These are phyloP conservation scores for Napeogenes sylphis DNA, from an alignment of 2,888 invertebrate genomes.

Conservation along the genomic window DNA sequence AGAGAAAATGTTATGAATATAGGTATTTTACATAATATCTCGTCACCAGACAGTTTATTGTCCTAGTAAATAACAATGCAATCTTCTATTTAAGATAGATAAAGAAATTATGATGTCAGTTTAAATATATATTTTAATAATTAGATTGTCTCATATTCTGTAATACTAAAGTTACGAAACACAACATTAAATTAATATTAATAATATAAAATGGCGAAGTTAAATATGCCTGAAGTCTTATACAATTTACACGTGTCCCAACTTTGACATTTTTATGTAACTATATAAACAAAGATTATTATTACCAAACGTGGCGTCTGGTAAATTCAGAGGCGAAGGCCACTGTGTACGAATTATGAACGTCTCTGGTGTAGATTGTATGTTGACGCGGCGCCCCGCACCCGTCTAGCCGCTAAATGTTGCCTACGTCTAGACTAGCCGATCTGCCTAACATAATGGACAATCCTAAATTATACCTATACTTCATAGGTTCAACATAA, in stretches of 20 bases:
- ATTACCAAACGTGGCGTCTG: conserved; percentile 33
- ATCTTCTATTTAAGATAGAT: too few species aligned
- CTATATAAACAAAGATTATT: conserved; percentile 19
- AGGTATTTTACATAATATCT: too few species aligned
- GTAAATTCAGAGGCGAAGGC: conserved; percentile 27
- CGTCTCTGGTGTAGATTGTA: conserved; percentile 13
- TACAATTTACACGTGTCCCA: background rate
- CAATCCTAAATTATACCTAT: conserved; percentile 50
- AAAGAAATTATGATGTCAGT: too few species aligned
- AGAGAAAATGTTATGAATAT: too few species aligned
- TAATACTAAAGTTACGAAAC: too few species aligned
- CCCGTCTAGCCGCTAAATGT: conserved; percentile 23
- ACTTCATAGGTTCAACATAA: conserved; percentile 50
- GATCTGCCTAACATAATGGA: conserved; percentile 45
- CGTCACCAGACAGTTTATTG: too few species aligned
- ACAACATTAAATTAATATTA: too few species aligned
- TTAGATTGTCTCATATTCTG: too few species aligned
- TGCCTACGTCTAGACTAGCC: conserved; percentile 36
- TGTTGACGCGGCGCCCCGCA: conserved; percentile 19
- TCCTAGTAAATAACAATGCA: too few species aligned
- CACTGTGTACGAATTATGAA: conserved; percentile 29
- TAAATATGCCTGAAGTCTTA: too few species aligned
- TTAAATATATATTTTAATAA: too few species aligned
- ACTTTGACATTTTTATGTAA: background rate
- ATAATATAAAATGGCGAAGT: too few species aligned